Evolutionary conservation across 2,888 invertebrate genomes (phyloP).

Genomic region (Villa cingulata): DNA sequence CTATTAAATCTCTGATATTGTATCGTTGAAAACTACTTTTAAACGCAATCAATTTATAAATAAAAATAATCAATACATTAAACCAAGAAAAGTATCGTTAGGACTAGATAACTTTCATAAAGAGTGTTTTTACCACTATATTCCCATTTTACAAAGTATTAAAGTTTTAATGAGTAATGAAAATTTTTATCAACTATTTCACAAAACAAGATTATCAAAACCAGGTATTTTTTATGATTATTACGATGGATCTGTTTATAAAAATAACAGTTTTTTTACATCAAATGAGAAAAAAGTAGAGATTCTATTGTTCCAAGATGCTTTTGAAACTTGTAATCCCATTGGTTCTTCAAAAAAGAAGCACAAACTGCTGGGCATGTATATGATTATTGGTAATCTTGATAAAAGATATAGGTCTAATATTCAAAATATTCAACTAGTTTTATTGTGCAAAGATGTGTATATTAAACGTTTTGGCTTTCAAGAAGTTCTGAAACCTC

Average conservation of each 20-base stretch:
- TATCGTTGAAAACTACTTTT: neutral
- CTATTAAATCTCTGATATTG: no score
- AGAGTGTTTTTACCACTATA: slow-evolving; percentile 7
- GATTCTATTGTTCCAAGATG: slow-evolving; percentile 23
- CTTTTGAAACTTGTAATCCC: slow-evolving; percentile 23
- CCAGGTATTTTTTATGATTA: neutral
- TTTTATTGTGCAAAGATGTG: slow-evolving; percentile 19
- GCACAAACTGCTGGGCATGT: slow-evolving; percentile 22
- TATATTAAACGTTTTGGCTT: slow-evolving; percentile 18
- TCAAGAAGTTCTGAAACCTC: slow-evolving; percentile 13
- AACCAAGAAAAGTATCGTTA: slow-evolving; percentile 2
- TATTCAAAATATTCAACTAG: slow-evolving; percentile 19
- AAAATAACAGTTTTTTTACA: slow-evolving; percentile 12
- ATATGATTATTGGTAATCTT: slow-evolving; percentile 20
- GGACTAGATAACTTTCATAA: slow-evolving; percentile 7
- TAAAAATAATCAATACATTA: neutral
- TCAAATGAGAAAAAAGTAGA: slow-evolving; percentile 1
- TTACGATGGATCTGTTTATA: slow-evolving; percentile 10
- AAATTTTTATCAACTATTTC: neutral
- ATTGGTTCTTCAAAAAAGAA: slow-evolving; percentile 20
- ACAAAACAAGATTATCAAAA: neutral
- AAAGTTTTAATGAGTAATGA: slow-evolving; percentile 5
- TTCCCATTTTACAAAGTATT: slow-evolving; percentile 8
- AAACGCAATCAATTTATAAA: neutral
- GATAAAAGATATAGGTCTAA: slow-evolving; percentile 16